Percentiles rank a stretch among this genome's conserved stretches.
Conservation (phyloP, 2,888 invertebrate genomes). For the Callyntrura guangdongensis region DNA sequence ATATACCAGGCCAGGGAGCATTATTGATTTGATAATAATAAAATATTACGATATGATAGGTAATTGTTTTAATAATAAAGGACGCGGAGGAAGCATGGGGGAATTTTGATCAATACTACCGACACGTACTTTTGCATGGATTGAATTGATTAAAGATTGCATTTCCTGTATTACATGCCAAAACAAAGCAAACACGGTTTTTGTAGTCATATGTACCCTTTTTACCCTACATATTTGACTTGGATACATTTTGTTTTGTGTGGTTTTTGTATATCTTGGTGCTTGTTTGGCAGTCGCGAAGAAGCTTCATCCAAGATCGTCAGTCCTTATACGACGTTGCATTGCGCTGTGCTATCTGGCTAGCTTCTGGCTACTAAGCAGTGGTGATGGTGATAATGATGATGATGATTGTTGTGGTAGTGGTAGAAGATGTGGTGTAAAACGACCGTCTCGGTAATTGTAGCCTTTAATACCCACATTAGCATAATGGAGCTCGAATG, state of each 20-base stretch:
- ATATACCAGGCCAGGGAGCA: too few species aligned
- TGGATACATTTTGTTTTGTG: slow-evolving; percentile 31
- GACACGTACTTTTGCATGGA: too few species aligned
- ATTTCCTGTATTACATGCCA: too few species aligned
- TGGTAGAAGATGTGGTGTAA: slow-evolving; percentile 61
- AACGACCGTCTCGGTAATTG: slow-evolving; percentile 81
- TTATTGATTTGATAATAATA: too few species aligned
- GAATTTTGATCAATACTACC: too few species aligned
- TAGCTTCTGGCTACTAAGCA: slow-evolving; percentile 13
- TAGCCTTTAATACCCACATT: slow-evolving; percentile 84
- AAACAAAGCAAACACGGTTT: too few species aligned
- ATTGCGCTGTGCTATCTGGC: slow-evolving; percentile 1
- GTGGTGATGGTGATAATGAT: slow-evolving; percentile 23
- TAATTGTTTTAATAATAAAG: too few species aligned
- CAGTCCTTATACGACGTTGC: neutral
- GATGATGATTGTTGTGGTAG: slow-evolving; percentile 77
- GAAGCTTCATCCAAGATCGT: neutral
- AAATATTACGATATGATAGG: too few species aligned
- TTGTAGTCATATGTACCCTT: neutral
- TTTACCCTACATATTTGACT: neutral
- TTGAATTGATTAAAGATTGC: too few species aligned
- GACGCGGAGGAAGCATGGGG: too few species aligned
- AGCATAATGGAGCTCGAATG: slow-evolving; percentile 84
- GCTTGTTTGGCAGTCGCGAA: neutral
- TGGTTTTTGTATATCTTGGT: slow-evolving; percentile 23